Base-by-base conservation (phyloP, 2,888 invertebrate species). In the Muschampia staudingeri region DNA sequence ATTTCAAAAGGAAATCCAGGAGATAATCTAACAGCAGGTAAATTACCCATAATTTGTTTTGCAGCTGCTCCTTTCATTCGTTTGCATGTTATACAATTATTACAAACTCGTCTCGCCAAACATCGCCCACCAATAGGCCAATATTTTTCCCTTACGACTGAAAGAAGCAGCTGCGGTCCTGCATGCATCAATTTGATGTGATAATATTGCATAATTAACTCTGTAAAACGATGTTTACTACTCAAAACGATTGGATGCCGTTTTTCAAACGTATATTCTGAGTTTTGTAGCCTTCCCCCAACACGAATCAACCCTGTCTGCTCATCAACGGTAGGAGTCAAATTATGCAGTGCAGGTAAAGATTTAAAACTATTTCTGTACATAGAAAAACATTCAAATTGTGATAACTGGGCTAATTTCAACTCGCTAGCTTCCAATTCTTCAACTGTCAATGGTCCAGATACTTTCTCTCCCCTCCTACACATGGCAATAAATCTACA, bases 1-100 rank as follows among this genome's bases (percentile, higher is more conserved):
- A 56, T 56, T 19, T 56, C 56, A 19, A 56, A 56, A 56, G 56
- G 56, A 56, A 56, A 56, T 9, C 56, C 56, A 19, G 56, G 56
- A 2, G 56, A 19, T 19, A 56, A 19, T 19, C 56, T 19, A 8
- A 19, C 19, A 19, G 56, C 19, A 56, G 56, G 56, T 19, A 56
- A 9, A 5, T 56, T 56, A n/a, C 56, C 56, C 56, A 56, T 56
- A 7, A 56, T 56, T 56, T 56, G 56, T 19, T 56, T 56, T 8
- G 56, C 56, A 56, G 9, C 56, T 56, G 19, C 56, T 56, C 56
- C 56, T 19, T 56, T 56, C 56, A 56, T 56, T 19, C 56, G 56
- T 19, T 19, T 56, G 19, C 56, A 56, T 56, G 56, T 56, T 1
- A 56, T 8, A 19, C 56, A 56, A 7, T 56, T n/a, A 9, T 56